Conservation (phyloP, 1,140 invertebrate genomes). For the Neodiprion fabricii region DNA sequence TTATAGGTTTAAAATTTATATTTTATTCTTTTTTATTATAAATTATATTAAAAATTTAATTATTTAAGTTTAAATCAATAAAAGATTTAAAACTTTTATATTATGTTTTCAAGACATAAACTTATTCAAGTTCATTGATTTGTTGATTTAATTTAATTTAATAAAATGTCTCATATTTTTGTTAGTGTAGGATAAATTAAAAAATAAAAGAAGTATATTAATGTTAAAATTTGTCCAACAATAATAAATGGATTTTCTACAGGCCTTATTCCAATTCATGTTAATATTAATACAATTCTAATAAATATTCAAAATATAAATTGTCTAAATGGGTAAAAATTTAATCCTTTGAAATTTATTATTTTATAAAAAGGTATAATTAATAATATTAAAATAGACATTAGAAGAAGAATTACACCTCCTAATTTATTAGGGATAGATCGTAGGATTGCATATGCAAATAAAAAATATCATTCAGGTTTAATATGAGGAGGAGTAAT, state of each 20-base stretch:
- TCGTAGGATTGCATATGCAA: too few relatives aligned
- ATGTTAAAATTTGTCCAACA: neutral
- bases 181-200: slow-evolving; percentile 57
- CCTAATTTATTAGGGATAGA: too few relatives aligned
- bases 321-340: slow-evolving; percentile 57
- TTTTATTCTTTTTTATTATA: slow-evolving; percentile 37
- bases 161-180: slow-evolving; percentile 61
- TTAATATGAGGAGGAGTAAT: too few relatives aligned
- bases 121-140: slow-evolving; percentile 67
- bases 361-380: slow-evolving; percentile 40
- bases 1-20: slow-evolving; percentile 49
- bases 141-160: slow-evolving; percentile 42
- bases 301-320: slow-evolving; percentile 32
- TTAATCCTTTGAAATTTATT: slow-evolving; percentile 61
- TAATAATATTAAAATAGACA: too few relatives aligned
- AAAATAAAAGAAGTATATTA: slow-evolving; percentile 66
- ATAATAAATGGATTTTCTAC: slow-evolving; percentile 54
- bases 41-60: slow-evolving; percentile 36
- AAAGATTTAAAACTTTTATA: too few relatives aligned
- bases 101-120: slow-evolving; percentile 62
- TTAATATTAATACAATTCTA: slow-evolving; percentile 65
- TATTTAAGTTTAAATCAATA: neutral
- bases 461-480: too few relatives aligned
- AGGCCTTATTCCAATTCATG: slow-evolving; percentile 70
- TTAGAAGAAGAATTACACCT: too few relatives aligned